Conservation (phyloP, 1,140 invertebrate genomes). For the Bombus waltoni region DNA sequence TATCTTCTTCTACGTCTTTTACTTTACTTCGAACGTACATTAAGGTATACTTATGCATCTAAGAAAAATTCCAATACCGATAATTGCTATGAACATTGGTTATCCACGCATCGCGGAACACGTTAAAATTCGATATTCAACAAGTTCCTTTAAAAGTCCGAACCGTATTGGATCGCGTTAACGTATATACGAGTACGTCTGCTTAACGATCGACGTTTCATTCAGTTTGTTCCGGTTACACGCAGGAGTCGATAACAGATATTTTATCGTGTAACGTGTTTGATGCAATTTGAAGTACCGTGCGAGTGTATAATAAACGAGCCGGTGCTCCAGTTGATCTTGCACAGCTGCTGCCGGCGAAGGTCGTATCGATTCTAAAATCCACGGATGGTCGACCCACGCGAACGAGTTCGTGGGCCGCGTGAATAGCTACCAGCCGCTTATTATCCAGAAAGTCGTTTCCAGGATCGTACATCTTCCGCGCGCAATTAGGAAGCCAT, state of each 20-base stretch:
- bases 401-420: conserved; percentile 55
- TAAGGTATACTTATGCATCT: not conserved
- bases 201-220: not conserved
- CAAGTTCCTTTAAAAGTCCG: not conserved
- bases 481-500: conserved; percentile 27
- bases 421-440: conserved; percentile 49
- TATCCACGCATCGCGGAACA: not conserved
- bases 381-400: conserved; percentile 58
- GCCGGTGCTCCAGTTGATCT: conserved; percentile 51
- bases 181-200: not conserved
- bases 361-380: conserved; percentile 64
- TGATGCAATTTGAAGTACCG: conserved; percentile 28
- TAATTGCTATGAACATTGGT: not conserved
- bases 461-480: conserved; percentile 49
- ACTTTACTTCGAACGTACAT: too few relatives aligned
- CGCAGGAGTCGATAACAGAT: not conserved
- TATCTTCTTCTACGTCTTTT: too few relatives aligned
- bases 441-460: conserved; percentile 55
- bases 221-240: not conserved
- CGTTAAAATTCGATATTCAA: too few relatives aligned
- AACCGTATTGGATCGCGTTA: not conserved
- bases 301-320: conserved; percentile 6
- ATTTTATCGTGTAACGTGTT: conserved; percentile 1
- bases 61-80: not conserved
- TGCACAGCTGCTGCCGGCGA: conserved; percentile 47